Conservation (phyloP, 2,888 invertebrate genomes). For the Erpobdella octoculata region DNA sequence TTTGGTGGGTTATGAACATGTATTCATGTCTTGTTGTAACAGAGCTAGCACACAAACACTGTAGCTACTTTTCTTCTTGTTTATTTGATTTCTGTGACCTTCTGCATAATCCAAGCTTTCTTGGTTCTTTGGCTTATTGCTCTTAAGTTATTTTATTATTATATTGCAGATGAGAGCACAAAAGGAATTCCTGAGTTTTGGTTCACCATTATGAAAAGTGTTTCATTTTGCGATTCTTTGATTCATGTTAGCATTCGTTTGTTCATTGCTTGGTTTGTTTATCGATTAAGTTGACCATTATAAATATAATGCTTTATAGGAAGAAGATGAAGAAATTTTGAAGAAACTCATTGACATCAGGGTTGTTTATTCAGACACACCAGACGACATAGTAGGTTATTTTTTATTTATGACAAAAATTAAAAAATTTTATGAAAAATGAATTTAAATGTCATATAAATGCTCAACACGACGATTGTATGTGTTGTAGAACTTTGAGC, state of each 20-base stretch:
- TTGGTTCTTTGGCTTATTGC: too few relatives aligned
- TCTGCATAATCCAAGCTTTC: too few relatives aligned
- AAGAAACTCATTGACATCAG: conserved; percentile 15
- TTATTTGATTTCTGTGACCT: too few relatives aligned
- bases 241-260: background rate
- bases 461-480: too few relatives aligned
- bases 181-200: conserved; percentile 32
- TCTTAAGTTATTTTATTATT: too few relatives aligned
- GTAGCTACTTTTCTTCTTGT: too few relatives aligned
- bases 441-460: too few relatives aligned
- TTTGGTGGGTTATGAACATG: too few relatives aligned
- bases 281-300: background rate
- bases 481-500: conserved; percentile 2
- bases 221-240: background rate
- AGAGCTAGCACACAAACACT: too few relatives aligned
- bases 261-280: background rate
- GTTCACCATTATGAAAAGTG: conserved; percentile 31
- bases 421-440: background rate
- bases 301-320: background rate
- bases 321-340: conserved; percentile 7
- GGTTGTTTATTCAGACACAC: background rate
- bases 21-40: too few relatives aligned
- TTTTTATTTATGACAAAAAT: background rate
- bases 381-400: conserved; percentile 1
- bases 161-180: conserved; percentile 23